These are phyloP conservation scores for Thymelicus acteon DNA, from an alignment of 2,888 invertebrate species.

Conservation along the genomic window DNA sequence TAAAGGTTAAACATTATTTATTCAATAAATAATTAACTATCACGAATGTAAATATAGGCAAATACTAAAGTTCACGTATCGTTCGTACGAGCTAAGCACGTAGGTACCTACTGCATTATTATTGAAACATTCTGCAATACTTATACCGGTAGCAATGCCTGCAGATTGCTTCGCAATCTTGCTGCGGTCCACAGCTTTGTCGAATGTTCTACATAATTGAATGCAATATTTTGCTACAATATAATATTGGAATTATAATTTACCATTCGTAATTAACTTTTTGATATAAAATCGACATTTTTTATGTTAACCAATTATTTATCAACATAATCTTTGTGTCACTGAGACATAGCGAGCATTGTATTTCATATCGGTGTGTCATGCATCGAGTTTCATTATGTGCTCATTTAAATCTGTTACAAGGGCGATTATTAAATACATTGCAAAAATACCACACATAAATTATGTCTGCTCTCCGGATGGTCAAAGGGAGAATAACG, in stretches of 20 bases:
- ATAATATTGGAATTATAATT: not conserved
- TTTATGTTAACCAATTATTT: not conserved
- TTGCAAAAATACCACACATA: constrained; percentile 8
- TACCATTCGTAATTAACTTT: not conserved
- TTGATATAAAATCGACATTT: not conserved
- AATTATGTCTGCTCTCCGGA: not conserved
- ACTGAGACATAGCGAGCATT: constrained; percentile 1
- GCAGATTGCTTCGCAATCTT: constrained; percentile 35
- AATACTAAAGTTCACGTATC: constrained; percentile 8
- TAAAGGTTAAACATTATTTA: not conserved
- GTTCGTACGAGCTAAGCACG: constrained; percentile 4
- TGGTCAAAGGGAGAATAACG: no score
- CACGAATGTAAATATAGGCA: not conserved
- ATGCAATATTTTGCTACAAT: constrained; percentile 26
- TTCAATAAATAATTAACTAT: not conserved
- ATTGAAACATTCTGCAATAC: constrained; percentile 33
- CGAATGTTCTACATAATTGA: constrained; percentile 26
- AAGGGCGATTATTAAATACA: constrained; percentile 26
- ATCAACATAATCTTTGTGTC: not conserved
- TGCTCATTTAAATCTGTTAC: constrained; percentile 22
- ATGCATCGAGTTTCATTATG: constrained; percentile 17
- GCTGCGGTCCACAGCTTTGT: constrained; percentile 33
- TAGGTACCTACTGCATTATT: not conserved
- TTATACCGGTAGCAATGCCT: constrained; percentile 30
- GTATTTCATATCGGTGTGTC: constrained; percentile 9